A percentile compares a stretch with the other conserved stretches of the same genome.
Evolutionary conservation across 2,888 invertebrate species (phyloP).

Genomic region (Hydrotaea diabolus): DNA sequence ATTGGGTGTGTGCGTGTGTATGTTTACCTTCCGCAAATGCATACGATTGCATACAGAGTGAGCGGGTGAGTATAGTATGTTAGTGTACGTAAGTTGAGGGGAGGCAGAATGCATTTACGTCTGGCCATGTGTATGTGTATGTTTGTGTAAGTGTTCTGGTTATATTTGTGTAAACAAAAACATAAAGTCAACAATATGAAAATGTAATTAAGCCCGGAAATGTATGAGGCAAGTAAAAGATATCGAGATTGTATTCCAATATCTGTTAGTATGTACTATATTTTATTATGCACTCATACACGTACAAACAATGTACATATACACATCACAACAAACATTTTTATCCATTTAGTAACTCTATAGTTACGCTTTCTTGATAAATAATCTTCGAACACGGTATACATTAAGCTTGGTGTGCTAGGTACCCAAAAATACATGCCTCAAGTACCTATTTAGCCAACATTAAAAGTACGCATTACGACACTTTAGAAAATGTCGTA

Average conservation of each 20-base stretch:
- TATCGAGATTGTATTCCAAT: constrained; percentile 33
- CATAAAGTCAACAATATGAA: constrained; percentile 59
- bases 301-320: background rate
- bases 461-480: too few relatives aligned
- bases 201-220: constrained; percentile 60
- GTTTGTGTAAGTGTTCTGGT: constrained; percentile 7
- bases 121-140: background rate
- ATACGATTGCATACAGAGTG: background rate
- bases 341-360: too few relatives aligned
- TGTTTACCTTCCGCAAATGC: background rate
- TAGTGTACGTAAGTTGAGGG: background rate
- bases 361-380: too few relatives aligned
- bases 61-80: background rate
- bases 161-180: constrained; percentile 45
- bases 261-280: constrained; percentile 29
- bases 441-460: too few relatives aligned
- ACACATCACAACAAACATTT: background rate
- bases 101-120: too few relatives aligned
- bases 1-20: background rate
- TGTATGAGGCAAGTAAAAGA: constrained; percentile 11
- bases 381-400: too few relatives aligned
- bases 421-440: too few relatives aligned
- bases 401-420: too few relatives aligned
- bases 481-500: too few relatives aligned
- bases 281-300: constrained; percentile 13